Evolutionary conservation across 2,888 invertebrate genomes (phyloP).

Genomic region (Octonoba sinensis): DNA sequence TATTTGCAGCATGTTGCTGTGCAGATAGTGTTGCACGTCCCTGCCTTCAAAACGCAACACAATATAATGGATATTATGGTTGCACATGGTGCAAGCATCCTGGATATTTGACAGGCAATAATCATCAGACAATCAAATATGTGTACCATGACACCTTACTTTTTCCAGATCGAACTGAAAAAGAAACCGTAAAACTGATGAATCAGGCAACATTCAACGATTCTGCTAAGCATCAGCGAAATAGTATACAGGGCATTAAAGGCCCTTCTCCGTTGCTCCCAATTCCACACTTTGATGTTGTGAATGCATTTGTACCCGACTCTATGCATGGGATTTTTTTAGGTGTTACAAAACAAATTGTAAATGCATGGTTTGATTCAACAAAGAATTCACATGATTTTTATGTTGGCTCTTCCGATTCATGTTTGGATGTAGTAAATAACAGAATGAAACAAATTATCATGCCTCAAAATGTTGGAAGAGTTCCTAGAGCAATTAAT

Average conservation of each 20-base stretch:
- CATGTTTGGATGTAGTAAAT: neutral
- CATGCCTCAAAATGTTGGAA: neutral
- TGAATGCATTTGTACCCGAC: neutral
- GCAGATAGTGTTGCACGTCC: no score
- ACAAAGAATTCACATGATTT: neutral
- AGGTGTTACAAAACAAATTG: neutral
- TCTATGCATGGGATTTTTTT: slow-evolving; percentile 4
- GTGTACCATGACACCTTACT: neutral
- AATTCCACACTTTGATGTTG: neutral
- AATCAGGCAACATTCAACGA: no score
- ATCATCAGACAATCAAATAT: neutral
- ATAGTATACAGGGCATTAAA: neutral
- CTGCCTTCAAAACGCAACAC: neutral
- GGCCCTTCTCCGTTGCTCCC: neutral
- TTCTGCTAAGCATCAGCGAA: neutral
- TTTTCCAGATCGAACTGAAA: neutral
- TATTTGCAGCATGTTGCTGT: no score
- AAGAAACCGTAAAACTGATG: neutral
- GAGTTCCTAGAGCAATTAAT: neutral
- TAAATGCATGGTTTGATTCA: neutral
- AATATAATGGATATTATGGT: slow-evolving; percentile 5
- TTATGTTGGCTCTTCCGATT: no score
- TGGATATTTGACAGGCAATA: no score
- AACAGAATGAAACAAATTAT: neutral
- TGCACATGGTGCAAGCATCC: neutral